phyloP scores from a whole-genome alignment of 2,797 vertebrate genomes.

The Acrossocheilus wenchowensis region DNA sequence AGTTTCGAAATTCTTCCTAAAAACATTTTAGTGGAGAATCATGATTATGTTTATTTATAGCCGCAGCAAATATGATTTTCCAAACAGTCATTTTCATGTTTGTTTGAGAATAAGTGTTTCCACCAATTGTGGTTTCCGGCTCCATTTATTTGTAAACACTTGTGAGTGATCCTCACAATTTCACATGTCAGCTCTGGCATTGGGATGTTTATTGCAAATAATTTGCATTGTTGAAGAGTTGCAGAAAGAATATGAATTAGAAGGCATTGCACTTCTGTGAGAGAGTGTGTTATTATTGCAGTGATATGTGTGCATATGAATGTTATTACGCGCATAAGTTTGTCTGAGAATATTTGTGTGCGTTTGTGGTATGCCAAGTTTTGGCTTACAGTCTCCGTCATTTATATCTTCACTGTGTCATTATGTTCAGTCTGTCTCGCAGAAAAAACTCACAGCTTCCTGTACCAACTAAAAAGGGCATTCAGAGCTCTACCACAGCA shows the following conservation, averaged over 20 bases:
- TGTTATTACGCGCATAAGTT: background rate
- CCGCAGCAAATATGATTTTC: background rate
- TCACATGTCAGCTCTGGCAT: background rate
- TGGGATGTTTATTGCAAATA: background rate
- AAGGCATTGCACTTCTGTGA: background rate
- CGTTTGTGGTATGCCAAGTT: constrained; percentile 49
- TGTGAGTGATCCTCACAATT: background rate
- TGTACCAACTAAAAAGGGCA: constrained; percentile 55
- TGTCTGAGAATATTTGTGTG: constrained; percentile 27
- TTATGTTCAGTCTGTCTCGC: constrained; percentile 61
- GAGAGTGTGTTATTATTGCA: constrained; percentile 7
- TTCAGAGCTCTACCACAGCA: constrained; percentile 23
- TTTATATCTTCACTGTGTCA: constrained; percentile 62
- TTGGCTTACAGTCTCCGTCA: constrained; percentile 50
- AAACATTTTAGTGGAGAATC: background rate
- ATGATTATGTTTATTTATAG: background rate
- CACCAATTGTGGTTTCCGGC: background rate
- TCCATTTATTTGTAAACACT: constrained; percentile 1
- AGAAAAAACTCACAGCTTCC: constrained; percentile 50
- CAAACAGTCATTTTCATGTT: constrained; percentile 18
- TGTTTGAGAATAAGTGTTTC: constrained; percentile 13
- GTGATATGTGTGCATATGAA: background rate
- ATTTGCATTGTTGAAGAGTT: background rate
- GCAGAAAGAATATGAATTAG: background rate
- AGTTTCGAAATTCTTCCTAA: constrained; percentile 2